Conservation (phyloP, 2,113 vertebrate genomes). For the Macrotus californicus region DNA sequence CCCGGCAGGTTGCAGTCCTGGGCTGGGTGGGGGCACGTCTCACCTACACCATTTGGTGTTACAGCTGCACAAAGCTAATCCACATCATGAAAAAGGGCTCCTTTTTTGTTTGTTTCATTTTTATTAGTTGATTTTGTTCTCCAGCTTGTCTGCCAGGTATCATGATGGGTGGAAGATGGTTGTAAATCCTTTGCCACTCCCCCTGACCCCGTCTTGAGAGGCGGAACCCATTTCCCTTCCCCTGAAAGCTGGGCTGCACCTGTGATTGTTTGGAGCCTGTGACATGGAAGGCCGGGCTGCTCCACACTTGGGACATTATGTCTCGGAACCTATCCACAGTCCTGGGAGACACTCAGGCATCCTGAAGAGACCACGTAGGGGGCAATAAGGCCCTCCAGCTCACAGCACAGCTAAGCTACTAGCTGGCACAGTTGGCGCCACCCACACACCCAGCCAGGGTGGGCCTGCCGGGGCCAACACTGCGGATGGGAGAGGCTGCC, state of each 20-base stretch:
- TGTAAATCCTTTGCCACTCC: too few species aligned
- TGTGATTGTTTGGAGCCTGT: neutral
- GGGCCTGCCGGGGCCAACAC: neutral
- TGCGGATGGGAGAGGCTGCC: neutral
- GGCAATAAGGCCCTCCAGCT: neutral
- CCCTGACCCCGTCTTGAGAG: neutral
- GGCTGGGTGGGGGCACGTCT: too few species aligned
- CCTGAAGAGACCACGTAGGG: neutral
- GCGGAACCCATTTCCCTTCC: neutral
- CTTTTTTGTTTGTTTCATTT: neutral
- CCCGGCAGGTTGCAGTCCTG: neutral
- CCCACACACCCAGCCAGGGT: too few species aligned
- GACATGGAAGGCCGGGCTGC: neutral
- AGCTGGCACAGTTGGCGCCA: neutral
- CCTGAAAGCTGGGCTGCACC: neutral
- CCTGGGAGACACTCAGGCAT: neutral
- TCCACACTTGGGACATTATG: neutral
- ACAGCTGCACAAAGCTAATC: neutral
- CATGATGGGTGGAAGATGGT: too few species aligned
- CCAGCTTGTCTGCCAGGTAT: neutral
- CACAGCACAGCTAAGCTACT: too few species aligned
- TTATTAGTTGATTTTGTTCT: neutral
- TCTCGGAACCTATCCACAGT: neutral
- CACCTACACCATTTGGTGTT: neutral
- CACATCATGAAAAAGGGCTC: neutral